A percentile compares a stretch with the other conserved stretches of the same genome.
Conservation (phyloP, 1,140 invertebrate genomes). For the Physella acuta region DNA sequence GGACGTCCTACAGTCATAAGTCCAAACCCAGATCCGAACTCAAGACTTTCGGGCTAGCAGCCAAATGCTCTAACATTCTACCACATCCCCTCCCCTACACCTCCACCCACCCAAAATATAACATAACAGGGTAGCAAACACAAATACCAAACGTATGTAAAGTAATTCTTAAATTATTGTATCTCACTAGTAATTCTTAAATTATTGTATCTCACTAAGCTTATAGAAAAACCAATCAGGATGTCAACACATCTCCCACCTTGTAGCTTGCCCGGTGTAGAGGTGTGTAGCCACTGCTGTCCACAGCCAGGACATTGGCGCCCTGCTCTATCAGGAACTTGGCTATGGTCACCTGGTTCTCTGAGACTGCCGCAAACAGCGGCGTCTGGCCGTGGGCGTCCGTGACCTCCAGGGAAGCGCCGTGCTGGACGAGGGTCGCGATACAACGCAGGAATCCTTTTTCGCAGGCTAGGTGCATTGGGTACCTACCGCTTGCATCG, state of each 20-base stretch:
- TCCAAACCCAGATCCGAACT: no score
- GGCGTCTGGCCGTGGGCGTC: constrained; percentile 11
- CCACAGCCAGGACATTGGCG: constrained; percentile 10
- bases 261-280: constrained; percentile 14
- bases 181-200: no score
- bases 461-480: constrained; percentile 22
- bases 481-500: constrained; percentile 4
- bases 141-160: no score
- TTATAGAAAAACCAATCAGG: no score
- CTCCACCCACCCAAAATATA: no score
- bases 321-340: constrained; percentile 18
- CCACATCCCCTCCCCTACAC: no score
- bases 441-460: constrained; percentile 14
- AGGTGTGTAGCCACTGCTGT: constrained; percentile 4
- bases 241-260: constrained; percentile 2
- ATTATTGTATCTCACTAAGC: no score
- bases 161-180: no score
- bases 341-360: constrained; percentile 11
- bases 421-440: neutral
- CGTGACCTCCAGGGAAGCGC: constrained; percentile 5
- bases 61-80: no score
- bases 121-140: no score
- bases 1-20: no score
- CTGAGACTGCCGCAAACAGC: neutral
- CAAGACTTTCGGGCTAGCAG: no score